Conservation (phyloP, 2,888 invertebrate genomes). For the Nymphalis urticae region DNA sequence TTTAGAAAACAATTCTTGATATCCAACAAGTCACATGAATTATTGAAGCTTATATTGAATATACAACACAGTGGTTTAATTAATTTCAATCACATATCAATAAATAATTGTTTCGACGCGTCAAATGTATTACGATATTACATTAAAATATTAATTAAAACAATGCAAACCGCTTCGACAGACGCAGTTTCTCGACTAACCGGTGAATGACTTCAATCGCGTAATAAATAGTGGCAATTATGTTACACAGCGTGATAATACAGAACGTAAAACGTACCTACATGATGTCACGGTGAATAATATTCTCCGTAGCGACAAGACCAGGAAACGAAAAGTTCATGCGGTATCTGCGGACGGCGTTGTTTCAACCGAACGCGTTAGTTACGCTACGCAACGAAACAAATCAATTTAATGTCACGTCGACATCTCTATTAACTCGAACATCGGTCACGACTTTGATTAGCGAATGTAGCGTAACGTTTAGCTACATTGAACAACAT, state of each 20-base stretch:
- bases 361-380: neutral
- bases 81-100: neutral
- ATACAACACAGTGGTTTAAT: neutral
- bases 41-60: neutral
- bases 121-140: neutral
- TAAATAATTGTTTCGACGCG: neutral
- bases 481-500: too few species aligned
- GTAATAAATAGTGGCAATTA: slow-evolving; percentile 15
- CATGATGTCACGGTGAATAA: slow-evolving; percentile 31
- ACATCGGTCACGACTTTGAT: too few species aligned
- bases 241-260: neutral
- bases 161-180: neutral
- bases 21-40: neutral
- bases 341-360: neutral
- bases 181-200: slow-evolving; percentile 12
- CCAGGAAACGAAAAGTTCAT: slow-evolving; percentile 14
- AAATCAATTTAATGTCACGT: too few species aligned
- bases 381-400: too few species aligned
- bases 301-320: slow-evolving; percentile 24
- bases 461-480: too few species aligned
- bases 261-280: slow-evolving; percentile 16
- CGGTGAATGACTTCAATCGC: slow-evolving; percentile 3
- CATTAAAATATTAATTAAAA: neutral
- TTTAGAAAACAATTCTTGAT: neutral
- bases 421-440: too few species aligned